Evolutionary conservation across 2,888 invertebrate genomes (phyloP).

Genomic region (Linnaemya vulpina): DNA sequence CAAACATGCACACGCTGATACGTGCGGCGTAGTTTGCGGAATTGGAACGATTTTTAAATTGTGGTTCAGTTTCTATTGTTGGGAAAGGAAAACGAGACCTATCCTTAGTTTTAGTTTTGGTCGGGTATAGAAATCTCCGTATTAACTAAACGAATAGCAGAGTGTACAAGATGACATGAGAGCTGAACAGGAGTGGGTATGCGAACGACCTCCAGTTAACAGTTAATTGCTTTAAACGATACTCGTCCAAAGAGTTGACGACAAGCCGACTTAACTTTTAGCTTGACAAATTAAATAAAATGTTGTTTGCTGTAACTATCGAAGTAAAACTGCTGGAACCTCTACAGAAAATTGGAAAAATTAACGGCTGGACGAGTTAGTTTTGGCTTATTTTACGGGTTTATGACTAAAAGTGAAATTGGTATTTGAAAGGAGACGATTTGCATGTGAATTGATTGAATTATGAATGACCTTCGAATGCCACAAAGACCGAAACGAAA

Average conservation of each 20-base stretch:
- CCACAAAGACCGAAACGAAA: slow-evolving; percentile 14
- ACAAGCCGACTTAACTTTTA: slow-evolving; percentile 65
- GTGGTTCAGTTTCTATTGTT: slow-evolving; percentile 17
- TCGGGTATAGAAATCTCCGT: not conserved
- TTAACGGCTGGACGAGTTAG: slow-evolving; percentile 16
- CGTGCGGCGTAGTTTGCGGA: not conserved
- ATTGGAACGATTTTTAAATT: slow-evolving; percentile 6
- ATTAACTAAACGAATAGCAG: not conserved
- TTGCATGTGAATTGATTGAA: slow-evolving; percentile 53
- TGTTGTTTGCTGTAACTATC: not conserved
- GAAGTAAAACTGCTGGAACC: not conserved
- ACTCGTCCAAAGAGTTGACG: slow-evolving; percentile 62
- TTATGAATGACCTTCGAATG: slow-evolving; percentile 50
- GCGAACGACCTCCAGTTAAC: slow-evolving; percentile 34
- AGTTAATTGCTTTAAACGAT: slow-evolving; percentile 37
- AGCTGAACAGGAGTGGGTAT: slow-evolving; percentile 4
- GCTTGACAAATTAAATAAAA: slow-evolving; percentile 62
- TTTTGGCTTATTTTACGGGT: slow-evolving; percentile 50
- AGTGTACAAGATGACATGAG: not conserved
- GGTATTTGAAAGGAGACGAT: not conserved
- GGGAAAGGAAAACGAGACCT: slow-evolving; percentile 14
- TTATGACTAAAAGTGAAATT: slow-evolving; percentile 63
- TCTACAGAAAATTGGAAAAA: slow-evolving; percentile 1
- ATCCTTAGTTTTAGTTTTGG: not conserved
- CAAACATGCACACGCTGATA: not conserved